Evolutionary conservation across 2,888 invertebrate genomes (phyloP).

Genomic region (Augochlorella aurata): DNA sequence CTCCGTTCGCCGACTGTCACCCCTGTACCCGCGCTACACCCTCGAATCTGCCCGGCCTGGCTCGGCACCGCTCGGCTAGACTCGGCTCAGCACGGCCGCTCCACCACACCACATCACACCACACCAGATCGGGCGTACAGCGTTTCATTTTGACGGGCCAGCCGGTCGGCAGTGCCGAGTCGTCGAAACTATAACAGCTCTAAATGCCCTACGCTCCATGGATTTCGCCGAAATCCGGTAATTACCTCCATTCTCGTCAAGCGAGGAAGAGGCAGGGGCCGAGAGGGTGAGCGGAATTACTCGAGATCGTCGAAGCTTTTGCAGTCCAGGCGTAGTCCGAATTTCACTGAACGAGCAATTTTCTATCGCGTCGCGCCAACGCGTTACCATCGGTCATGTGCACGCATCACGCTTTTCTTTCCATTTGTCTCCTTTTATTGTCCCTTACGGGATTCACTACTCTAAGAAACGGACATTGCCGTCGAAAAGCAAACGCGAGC

Average conservation of each 20-base stretch:
- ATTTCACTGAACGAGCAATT: slow-evolving; percentile 64
- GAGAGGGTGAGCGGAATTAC: slow-evolving; percentile 55
- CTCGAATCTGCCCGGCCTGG: too few species aligned
- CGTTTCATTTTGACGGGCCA: slow-evolving; percentile 65
- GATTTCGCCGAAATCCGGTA: slow-evolving; percentile 70
- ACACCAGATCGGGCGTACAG: slow-evolving; percentile 29
- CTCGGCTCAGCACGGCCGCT: neutral
- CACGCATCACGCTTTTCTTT: slow-evolving; percentile 25
- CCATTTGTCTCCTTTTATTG: neutral
- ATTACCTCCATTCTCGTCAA: slow-evolving; percentile 71
- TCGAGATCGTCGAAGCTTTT: slow-evolving; percentile 63
- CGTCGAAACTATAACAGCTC: slow-evolving; percentile 71
- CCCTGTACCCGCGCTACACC: neutral
- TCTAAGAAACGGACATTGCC: too few species aligned
- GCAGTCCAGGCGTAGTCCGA: slow-evolving; percentile 51
- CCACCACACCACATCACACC: neutral
- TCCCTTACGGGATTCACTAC: too few species aligned
- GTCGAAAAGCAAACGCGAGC: too few species aligned
- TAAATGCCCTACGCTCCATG: slow-evolving; percentile 69
- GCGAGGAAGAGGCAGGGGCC: slow-evolving; percentile 45
- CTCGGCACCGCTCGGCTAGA: neutral
- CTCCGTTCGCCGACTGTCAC: slow-evolving; percentile 65
- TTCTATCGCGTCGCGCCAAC: slow-evolving; percentile 39
- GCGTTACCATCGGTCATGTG: slow-evolving; percentile 8
- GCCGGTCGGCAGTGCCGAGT: slow-evolving; percentile 62